These are phyloP conservation scores for Eretmocerus hayati DNA, from an alignment of 2,888 invertebrate genomes.

Conservation along the genomic window DNA sequence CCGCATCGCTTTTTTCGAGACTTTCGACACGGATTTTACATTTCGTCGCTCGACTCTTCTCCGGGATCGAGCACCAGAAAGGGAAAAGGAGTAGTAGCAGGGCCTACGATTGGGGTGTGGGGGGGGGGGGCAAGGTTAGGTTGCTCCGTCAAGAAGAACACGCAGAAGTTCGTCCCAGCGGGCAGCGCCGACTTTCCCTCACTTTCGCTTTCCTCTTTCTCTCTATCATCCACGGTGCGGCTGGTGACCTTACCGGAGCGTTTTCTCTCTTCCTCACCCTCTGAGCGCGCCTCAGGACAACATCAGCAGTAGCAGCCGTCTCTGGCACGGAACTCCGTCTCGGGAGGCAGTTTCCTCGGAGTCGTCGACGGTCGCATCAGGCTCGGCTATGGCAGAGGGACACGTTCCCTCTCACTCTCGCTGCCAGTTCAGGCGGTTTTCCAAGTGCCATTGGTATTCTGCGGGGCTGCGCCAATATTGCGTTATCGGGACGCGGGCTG, in stretches of 20 bases:
- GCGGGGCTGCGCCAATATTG: conserved; percentile 42
- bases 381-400: no score
- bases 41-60: no score
- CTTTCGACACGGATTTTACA: conserved; percentile 43
- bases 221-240: background rate
- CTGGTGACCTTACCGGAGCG: no score
- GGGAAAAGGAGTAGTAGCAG: conserved; percentile 4
- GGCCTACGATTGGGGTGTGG: background rate
- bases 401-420: background rate
- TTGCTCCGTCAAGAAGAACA: background rate
- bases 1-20: conserved; percentile 28
- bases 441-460: conserved; percentile 41
- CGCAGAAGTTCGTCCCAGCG: background rate
- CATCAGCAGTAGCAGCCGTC: background rate
- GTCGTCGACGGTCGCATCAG: no score
- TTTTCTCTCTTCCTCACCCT: background rate
- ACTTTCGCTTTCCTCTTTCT: conserved; percentile 11
- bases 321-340: background rate
- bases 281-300: background rate
- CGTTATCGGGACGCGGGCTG: conserved; percentile 44
- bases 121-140: no score
- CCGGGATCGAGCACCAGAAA: conserved; percentile 6
- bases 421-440: conserved; percentile 12
- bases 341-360: no score
- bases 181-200: background rate